These are phyloP conservation scores for Zaprionus gabonicus DNA, from an alignment of 1,140 invertebrate species.

Conservation along the genomic window DNA sequence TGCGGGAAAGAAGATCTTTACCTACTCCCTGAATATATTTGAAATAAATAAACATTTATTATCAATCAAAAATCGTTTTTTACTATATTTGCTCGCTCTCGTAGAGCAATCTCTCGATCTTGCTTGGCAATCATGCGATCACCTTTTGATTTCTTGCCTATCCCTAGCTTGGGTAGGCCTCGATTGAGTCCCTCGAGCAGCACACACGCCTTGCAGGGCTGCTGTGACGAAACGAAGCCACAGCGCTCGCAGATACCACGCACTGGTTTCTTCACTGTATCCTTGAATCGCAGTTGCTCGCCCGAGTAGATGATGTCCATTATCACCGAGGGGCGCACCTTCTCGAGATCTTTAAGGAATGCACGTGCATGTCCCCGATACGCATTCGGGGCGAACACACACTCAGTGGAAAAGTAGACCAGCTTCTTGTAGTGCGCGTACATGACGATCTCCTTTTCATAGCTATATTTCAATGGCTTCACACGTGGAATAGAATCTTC, in stretches of 20 bases:
- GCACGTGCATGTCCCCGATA: conserved; percentile 97
- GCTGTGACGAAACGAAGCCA: conserved; percentile 98
- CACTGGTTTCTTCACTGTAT: conserved; percentile 92
- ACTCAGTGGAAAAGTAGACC: conserved; percentile 99
- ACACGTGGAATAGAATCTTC: conserved; percentile 96
- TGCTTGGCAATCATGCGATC: conserved; percentile 87
- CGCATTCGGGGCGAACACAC: conserved; percentile 99
- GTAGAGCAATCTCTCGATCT: conserved; percentile 67
- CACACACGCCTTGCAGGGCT: conserved; percentile 98
- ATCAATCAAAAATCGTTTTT: conserved; percentile 83
- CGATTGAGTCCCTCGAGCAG: conserved; percentile 97
- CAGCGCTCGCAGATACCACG: conserved; percentile 93
- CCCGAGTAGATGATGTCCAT: conserved; percentile 99
- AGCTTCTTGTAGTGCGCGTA: conserved; percentile 98
- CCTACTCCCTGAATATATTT: neutral
- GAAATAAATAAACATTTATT: conserved; percentile 31
- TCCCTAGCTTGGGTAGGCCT: conserved; percentile 94
- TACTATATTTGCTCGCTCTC: conserved; percentile 79
- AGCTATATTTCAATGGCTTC: conserved; percentile 99
- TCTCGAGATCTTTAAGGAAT: conserved; percentile 98
- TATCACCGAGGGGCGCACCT: conserved; percentile 95
- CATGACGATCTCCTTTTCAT: conserved; percentile 99
- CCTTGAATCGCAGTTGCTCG: conserved; percentile 93
- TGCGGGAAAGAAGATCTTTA: neutral
- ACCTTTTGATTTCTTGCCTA: conserved; percentile 93